Base-by-base conservation (phyloP, 2,888 invertebrate genomes). In the Volucella bombylans region DNA sequence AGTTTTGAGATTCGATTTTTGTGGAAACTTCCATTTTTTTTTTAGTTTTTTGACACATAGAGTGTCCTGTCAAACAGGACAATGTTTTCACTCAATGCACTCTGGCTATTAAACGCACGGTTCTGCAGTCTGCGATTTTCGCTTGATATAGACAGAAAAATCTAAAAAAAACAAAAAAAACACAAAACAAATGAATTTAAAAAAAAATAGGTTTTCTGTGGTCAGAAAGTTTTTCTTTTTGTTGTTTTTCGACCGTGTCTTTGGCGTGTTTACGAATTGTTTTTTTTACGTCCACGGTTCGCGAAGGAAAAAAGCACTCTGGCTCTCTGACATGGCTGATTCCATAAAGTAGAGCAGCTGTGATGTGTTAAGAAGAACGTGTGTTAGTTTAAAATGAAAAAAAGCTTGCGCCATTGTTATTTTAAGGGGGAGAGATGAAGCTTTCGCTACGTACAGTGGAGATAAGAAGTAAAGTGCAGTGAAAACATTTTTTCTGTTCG, bases 261-360 rank as follows among this genome's bases (percentile, higher is more conserved):
- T 80, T 39, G 61, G 61, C 31, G 50, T 76, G 81, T 76, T 81
- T 77, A 77, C 74, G 62, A 67, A 71, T 65, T 1, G 31, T 31
- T 4, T 31, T 31, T 64, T 67, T 68, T 67, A 77, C 85, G 85
- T 85, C 85, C 69, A 49, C 72, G 72, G 47, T 76, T 77, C 57
- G 81, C 43, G 76, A 72, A 77, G 59, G 85, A 85, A 81, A 85
- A 85, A 81, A 81, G 77, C 85, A 85, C 85, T 77, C 80, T 85
- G 80, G 47, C 85, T 81, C 85, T 77, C 80, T 85, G 80, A 43
- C 68, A 68, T 59, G 72, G 67, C 76, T 72, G 47, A 62, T 79
- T 54, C 83, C 72, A 71, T 67, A 69, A 67, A 68, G 50, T 47
- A 52, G 57, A 76, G 71, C 72, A 81, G 76, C 74, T 76, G 74